Conservation (phyloP, 1,140 invertebrate species). For the Catajapyx aquilonaris region DNA sequence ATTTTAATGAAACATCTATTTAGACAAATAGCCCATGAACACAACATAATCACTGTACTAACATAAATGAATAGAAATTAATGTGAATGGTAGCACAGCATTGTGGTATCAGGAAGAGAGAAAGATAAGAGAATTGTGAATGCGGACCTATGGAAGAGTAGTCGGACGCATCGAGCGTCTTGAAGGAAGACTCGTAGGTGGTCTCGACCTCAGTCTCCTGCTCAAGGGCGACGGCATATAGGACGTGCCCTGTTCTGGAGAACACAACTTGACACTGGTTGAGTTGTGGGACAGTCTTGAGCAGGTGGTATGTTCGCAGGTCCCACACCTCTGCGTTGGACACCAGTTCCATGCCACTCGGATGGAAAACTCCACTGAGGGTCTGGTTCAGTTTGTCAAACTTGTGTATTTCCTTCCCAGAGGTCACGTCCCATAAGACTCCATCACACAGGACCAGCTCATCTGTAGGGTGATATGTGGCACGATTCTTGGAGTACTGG, state of each 20-base stretch:
- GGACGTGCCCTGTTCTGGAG: constrained; percentile 39
- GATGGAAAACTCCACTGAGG: constrained; percentile 90
- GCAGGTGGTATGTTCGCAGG: constrained; percentile 75
- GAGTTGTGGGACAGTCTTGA: constrained; percentile 77
- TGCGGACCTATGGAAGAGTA: constrained; percentile 81
- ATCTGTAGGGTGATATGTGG: constrained; percentile 83
- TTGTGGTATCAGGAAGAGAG: too few relatives aligned
- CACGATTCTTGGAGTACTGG: constrained; percentile 80
- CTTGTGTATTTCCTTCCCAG: constrained; percentile 76
- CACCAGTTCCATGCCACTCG: constrained; percentile 75
- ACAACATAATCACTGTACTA: too few relatives aligned
- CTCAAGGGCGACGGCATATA: constrained; percentile 36
- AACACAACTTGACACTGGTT: constrained; percentile 68
- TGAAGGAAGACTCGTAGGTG: constrained; percentile 69
- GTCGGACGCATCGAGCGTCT: constrained; percentile 80
- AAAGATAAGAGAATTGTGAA: too few relatives aligned
- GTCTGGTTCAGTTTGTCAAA: constrained; percentile 94
- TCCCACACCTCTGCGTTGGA: constrained; percentile 92
- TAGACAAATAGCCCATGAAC: too few relatives aligned
- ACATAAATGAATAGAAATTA: too few relatives aligned
- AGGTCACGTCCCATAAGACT: constrained; percentile 83
- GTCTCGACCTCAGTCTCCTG: constrained; percentile 37
- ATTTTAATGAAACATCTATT: too few relatives aligned
- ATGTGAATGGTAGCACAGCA: too few relatives aligned
- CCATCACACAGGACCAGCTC: constrained; percentile 88